These are phyloP conservation scores for Helicorthomorpha holstii DNA, from an alignment of 1,140 invertebrate genomes.

Conservation along the genomic window DNA sequence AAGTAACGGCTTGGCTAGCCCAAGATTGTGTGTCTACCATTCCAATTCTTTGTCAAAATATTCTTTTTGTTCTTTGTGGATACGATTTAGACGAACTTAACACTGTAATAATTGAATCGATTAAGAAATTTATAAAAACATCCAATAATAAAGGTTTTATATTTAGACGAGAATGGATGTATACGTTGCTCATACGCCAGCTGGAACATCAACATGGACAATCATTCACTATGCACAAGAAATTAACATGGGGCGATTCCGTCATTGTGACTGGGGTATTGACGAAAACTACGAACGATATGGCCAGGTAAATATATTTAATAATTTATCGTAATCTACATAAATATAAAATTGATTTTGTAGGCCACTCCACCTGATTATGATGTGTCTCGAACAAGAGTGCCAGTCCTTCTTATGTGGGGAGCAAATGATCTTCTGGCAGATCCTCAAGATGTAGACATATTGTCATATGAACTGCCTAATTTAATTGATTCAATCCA, in stretches of 20 bases:
- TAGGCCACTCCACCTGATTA: too few relatives aligned
- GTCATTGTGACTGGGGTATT: background rate
- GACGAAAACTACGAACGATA: background rate
- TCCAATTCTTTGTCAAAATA: background rate
- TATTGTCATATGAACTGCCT: too few relatives aligned
- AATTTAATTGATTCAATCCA: too few relatives aligned
- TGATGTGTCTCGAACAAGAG: too few relatives aligned
- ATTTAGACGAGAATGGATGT: background rate
- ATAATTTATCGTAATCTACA: too few relatives aligned
- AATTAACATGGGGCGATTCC: background rate
- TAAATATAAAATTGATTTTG: too few relatives aligned
- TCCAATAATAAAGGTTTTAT: too few relatives aligned
- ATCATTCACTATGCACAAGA: background rate
- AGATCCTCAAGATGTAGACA: too few relatives aligned
- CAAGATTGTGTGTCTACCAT: background rate
- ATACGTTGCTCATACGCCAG: background rate
- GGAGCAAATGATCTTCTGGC: too few relatives aligned
- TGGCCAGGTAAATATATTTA: slow-evolving; percentile 2
- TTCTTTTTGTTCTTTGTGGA: background rate
- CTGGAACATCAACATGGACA: background rate
- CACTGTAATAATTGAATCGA: background rate
- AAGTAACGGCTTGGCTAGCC: background rate
- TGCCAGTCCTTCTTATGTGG: too few relatives aligned
- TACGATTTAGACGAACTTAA: background rate
- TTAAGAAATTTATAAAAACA: too few relatives aligned